Percentiles rank a stretch among this genome's conserved stretches.
These are phyloP conservation scores for Sarcophaga variegata DNA, from an alignment of 2,888 invertebrate genomes.

Conservation along the genomic window DNA sequence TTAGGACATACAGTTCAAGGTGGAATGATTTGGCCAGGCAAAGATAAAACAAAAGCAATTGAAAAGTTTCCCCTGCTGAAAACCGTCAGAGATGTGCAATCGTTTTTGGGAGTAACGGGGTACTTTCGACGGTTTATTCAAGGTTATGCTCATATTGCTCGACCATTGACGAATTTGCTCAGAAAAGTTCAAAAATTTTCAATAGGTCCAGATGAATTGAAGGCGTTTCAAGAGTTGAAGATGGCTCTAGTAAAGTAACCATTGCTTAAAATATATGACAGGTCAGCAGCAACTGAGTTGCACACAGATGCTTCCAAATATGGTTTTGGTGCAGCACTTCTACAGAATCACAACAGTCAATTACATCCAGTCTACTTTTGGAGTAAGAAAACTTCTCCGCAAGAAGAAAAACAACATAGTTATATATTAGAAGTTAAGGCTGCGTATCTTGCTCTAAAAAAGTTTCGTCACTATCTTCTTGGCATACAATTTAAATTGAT, in stretches of 20 bases:
- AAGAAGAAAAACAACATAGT: slow-evolving; percentile 46
- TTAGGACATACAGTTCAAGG: slow-evolving; percentile 56
- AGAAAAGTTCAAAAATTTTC: too few species aligned
- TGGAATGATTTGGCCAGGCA: slow-evolving; percentile 42
- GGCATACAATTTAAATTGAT: slow-evolving; percentile 49
- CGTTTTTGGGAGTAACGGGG: slow-evolving; percentile 16
- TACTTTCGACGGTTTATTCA: slow-evolving; percentile 15
- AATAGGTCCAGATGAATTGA: too few species aligned
- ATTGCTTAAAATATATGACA: slow-evolving; percentile 54
- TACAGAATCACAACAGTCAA: slow-evolving; percentile 52
- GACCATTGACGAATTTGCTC: too few species aligned
- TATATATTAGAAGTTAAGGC: slow-evolving; percentile 53
- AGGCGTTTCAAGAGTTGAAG: slow-evolving; percentile 14
- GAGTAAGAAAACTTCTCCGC: slow-evolving; percentile 47
- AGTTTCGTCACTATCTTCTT: slow-evolving; percentile 48
- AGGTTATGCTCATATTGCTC: slow-evolving; percentile 26
- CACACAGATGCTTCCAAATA: slow-evolving; percentile 67
- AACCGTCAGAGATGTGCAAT: slow-evolving; percentile 33
- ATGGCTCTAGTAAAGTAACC: slow-evolving; percentile 25
- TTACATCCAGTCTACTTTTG: slow-evolving; percentile 64
- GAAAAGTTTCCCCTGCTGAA: slow-evolving; percentile 52
- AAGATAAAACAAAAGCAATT: slow-evolving; percentile 51
- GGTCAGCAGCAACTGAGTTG: slow-evolving; percentile 59
- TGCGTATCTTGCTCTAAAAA: slow-evolving; percentile 50
- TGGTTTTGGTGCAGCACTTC: too few species aligned